Evolutionary conservation across 2,797 vertebrate genomes (phyloP).

Genomic region (Hippoglossus hippoglossus): DNA sequence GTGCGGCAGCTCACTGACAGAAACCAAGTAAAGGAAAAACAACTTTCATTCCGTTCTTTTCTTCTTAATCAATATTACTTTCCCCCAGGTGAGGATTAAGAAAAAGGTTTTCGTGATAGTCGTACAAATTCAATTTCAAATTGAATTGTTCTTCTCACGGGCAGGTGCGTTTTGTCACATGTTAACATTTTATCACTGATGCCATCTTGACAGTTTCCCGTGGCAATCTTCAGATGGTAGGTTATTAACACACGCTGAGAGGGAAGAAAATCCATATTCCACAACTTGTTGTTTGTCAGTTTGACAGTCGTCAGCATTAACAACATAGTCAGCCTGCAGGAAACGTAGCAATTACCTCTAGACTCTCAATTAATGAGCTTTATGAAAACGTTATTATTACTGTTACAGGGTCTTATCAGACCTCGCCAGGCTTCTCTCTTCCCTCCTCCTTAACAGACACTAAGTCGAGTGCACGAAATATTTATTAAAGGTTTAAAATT

Average conservation of each 20-base stretch:
- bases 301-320: conserved; percentile 87
- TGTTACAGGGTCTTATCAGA: conserved; percentile 86
- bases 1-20: conserved; percentile 58
- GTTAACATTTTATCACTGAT: conserved; percentile 86
- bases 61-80: conserved; percentile 83
- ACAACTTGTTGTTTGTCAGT: conserved; percentile 87
- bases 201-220: conserved; percentile 86
- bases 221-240: conserved; percentile 84
- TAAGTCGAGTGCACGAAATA: conserved; percentile 67
- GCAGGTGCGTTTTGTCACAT: conserved; percentile 85
- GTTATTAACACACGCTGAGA: conserved; percentile 85
- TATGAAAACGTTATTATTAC: conserved; percentile 86
- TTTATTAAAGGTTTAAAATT: conserved; percentile 72
- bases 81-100: conserved; percentile 80
- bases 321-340: conserved; percentile 83
- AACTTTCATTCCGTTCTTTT: conserved; percentile 76
- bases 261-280: conserved; percentile 85
- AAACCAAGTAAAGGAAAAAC: conserved; percentile 56
- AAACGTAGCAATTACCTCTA: conserved; percentile 85
- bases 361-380: conserved; percentile 88
- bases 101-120: conserved; percentile 77
- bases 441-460: conserved; percentile 71
- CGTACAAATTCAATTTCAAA: conserved; percentile 80
- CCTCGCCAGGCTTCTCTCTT: conserved; percentile 78
- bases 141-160: conserved; percentile 83